These are phyloP conservation scores for Seriola rivoliana DNA, from an alignment of 2,113 vertebrate genomes.

Conservation along the genomic window DNA sequence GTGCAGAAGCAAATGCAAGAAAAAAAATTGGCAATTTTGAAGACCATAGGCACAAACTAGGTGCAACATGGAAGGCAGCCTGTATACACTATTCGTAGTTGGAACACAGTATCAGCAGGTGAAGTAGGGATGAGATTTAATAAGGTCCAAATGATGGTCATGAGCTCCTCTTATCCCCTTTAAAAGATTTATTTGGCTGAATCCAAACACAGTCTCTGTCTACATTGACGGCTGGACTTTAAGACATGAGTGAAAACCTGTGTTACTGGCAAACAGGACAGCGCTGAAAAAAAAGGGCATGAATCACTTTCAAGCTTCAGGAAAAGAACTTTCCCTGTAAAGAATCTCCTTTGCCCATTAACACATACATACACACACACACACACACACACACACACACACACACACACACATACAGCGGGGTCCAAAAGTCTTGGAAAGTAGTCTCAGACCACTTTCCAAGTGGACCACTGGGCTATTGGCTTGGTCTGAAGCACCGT, in stretches of 20 bases:
- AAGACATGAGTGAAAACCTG: no score
- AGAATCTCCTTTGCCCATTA: background rate
- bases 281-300: background rate
- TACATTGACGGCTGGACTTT: background rate
- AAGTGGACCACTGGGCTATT: background rate
- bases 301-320: background rate
- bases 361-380: background rate
- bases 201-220: background rate
- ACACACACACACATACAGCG: background rate
- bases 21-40: no score
- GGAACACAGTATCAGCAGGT: no score
- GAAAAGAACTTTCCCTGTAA: background rate
- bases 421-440: no score
- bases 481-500: conserved; percentile 2
- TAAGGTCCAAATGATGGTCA: no score
- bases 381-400: no score
- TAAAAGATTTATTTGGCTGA: background rate
- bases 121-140: no score
- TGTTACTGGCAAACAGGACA: background rate
- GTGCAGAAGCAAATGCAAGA: background rate
- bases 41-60: no score
- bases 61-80: no score
- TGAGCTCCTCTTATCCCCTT: no score
- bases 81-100: no score
- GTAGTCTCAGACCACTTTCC: no score